These are phyloP conservation scores for Callionymus lyra DNA, from an alignment of 2,113 vertebrate genomes.

Conservation along the genomic window DNA sequence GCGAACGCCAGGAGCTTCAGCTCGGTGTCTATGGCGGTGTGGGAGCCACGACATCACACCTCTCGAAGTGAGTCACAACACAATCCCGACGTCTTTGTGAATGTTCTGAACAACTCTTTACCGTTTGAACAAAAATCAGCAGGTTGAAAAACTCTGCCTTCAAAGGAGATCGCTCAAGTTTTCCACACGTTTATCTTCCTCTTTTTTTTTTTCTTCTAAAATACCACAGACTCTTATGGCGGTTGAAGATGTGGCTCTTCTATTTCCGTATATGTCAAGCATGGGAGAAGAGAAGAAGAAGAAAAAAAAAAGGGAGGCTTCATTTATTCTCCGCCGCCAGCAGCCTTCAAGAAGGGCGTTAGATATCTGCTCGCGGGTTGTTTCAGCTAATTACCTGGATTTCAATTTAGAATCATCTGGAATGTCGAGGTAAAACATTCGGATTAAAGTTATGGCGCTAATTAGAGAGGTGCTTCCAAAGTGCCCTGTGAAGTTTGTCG, in stretches of 20 bases:
- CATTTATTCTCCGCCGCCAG: conserved; percentile 19
- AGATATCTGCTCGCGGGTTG: conserved; percentile 10
- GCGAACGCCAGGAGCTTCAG: no score
- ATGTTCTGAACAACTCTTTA: conserved; percentile 7
- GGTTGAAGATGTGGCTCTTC: conserved; percentile 6
- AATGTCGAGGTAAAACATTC: conserved; percentile 38
- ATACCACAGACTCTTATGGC: conserved; percentile 9
- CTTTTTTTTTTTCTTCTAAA: conserved; percentile 13
- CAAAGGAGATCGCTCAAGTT: conserved; percentile 9
- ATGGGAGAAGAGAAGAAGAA: conserved; percentile 4
- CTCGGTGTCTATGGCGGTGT: no score
- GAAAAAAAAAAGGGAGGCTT: conserved; percentile 1
- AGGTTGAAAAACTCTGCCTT: conserved; percentile 1
- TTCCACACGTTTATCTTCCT: conserved; percentile 1
- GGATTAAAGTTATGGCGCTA: conserved; percentile 56
- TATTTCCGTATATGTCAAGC: conserved; percentile 28
- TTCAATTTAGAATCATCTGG: conserved; percentile 37
- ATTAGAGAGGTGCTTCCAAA: conserved; percentile 54
- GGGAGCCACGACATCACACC: no score
- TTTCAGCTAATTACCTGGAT: conserved; percentile 42
- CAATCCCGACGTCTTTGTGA: no score
- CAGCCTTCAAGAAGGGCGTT: conserved; percentile 8
- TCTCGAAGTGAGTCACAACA: no score
- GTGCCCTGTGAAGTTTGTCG: conserved; percentile 58
- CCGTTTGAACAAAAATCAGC: conserved; percentile 12